Evolutionary conservation across 2,888 invertebrate species (phyloP).

Genomic region (Heliconius erato): DNA sequence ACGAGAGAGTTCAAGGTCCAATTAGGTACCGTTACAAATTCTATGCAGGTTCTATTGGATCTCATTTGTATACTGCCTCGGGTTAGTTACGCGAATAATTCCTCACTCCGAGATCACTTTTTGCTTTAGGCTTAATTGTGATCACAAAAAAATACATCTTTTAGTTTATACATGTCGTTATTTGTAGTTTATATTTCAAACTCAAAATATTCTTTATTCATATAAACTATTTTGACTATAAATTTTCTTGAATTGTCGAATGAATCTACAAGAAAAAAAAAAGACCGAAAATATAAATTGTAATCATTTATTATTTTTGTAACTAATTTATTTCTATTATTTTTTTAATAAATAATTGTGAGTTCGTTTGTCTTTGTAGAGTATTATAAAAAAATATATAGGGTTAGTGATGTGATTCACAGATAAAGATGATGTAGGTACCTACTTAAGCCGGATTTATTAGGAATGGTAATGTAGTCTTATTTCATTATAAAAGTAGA

Average conservation of each 20-base stretch:
- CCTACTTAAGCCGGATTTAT: constrained; percentile 18
- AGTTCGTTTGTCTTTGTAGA: background rate
- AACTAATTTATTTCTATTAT: background rate
- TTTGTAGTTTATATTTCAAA: background rate
- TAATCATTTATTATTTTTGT: background rate
- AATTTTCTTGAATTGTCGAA: too few relatives aligned
- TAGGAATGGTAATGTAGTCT: constrained; percentile 28
- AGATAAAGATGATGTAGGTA: background rate
- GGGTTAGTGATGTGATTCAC: background rate
- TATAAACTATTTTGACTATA: too few relatives aligned
- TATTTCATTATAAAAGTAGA: constrained; percentile 30
- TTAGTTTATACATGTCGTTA: background rate
- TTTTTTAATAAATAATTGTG: too few relatives aligned
- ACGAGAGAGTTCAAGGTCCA: constrained; percentile 51
- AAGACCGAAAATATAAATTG: too few relatives aligned
- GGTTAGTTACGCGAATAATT: constrained; percentile 48
- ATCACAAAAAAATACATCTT: background rate
- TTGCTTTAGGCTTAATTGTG: background rate
- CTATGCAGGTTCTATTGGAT: constrained; percentile 39
- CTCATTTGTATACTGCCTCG: constrained; percentile 45
- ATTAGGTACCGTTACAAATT: constrained; percentile 49
- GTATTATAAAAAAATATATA: background rate
- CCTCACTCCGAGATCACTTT: constrained; percentile 9
- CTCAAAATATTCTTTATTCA: too few relatives aligned
- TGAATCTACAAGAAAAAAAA: too few relatives aligned